Conservation (phyloP, 2,113 vertebrate species). For the Calyptommatus sinebrachiatus region DNA sequence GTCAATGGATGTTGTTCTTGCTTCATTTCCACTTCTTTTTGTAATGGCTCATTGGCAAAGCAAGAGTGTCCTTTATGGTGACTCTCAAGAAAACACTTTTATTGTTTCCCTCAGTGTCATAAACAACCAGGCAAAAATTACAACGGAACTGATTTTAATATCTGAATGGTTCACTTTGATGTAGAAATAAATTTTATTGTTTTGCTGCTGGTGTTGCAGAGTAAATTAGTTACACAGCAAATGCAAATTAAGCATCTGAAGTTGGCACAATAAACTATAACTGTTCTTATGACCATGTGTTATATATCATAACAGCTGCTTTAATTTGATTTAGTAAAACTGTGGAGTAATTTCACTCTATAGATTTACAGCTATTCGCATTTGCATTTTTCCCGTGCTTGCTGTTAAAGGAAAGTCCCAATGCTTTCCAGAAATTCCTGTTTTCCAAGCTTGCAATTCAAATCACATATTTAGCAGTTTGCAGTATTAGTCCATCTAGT, state of each 20-base stretch:
- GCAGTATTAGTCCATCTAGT: constrained; percentile 25
- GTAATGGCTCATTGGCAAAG: background rate
- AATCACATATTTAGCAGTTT: constrained; percentile 35
- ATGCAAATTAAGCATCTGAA: constrained; percentile 65
- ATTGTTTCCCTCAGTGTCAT: constrained; percentile 21
- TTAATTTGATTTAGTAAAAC: constrained; percentile 65
- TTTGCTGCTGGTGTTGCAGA: background rate
- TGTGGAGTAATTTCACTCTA: constrained; percentile 59
- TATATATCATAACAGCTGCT: constrained; percentile 51
- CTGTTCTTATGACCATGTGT: constrained; percentile 59
- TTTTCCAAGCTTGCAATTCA: constrained; percentile 45
- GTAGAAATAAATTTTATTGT: constrained; percentile 41
- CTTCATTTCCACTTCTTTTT: background rate
- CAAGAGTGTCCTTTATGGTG: constrained; percentile 1
- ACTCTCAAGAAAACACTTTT: constrained; percentile 14
- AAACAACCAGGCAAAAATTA: constrained; percentile 26
- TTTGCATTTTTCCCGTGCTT: constrained; percentile 58
- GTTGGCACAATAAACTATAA: constrained; percentile 60
- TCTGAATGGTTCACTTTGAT: constrained; percentile 28
- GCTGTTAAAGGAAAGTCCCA: constrained; percentile 14
- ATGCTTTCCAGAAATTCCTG: constrained; percentile 37
- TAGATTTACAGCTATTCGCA: constrained; percentile 57
- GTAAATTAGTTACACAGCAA: constrained; percentile 50
- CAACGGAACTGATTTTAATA: background rate
- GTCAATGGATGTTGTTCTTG: background rate